A percentile compares a stretch with the other conserved stretches of the same genome.
phyloP scores from a whole-genome alignment of 2,888 invertebrate genomes.

The Aelia acuminata region DNA sequence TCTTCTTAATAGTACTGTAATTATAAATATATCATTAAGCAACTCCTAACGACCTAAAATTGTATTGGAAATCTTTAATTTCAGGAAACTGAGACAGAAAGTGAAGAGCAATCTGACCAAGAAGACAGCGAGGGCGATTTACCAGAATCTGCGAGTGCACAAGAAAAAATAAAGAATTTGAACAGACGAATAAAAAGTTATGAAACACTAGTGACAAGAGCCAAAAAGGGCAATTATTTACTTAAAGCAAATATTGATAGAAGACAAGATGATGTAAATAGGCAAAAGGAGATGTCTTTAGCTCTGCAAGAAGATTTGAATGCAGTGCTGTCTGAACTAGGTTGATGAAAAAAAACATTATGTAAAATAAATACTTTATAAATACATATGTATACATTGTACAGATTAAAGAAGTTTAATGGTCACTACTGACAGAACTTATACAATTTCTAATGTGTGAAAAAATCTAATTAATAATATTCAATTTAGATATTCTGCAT shows the following conservation, averaged over 20 bases:
- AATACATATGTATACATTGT: constrained; percentile 40
- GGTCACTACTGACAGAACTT: neutral
- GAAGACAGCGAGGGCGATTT: constrained; percentile 78
- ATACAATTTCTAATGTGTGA: constrained; percentile 36
- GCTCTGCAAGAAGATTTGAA: constrained; percentile 87
- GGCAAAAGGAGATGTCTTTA: constrained; percentile 84
- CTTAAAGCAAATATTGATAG: constrained; percentile 90
- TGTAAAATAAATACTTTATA: constrained; percentile 16
- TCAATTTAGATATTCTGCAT: neutral
- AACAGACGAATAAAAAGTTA: constrained; percentile 77
- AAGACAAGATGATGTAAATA: constrained; percentile 86
- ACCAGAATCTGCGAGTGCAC: constrained; percentile 77
- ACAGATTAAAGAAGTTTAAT: neutral
- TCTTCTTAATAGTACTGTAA: neutral
- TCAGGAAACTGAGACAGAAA: constrained; percentile 74
- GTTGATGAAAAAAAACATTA: constrained; percentile 71
- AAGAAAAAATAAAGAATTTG: constrained; percentile 79
- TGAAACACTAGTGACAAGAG: constrained; percentile 82
- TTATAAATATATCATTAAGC: neutral
- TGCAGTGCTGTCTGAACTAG: constrained; percentile 87
- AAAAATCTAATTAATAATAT: neutral
- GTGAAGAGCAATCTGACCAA: constrained; percentile 78
- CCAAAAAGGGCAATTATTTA: constrained; percentile 90
- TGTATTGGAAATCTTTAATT: neutral
- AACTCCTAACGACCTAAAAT: neutral